Evolutionary conservation across 2,888 invertebrate genomes (phyloP).

Genomic region (Calameuta idolon): DNA sequence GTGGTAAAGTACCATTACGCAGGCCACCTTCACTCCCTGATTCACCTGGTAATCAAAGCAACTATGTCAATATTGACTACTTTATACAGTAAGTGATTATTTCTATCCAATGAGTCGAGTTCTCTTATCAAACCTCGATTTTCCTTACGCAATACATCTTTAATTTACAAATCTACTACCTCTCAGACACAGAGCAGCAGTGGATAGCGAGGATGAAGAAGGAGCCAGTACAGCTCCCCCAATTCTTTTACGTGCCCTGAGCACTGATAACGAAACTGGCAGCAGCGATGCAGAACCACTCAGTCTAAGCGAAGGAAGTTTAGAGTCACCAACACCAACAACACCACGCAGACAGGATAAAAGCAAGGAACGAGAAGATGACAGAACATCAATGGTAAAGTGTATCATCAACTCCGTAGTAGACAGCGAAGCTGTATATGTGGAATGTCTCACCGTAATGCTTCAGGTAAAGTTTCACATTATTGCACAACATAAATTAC

Average conservation of each 20-base stretch:
- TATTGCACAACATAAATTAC: background rate
- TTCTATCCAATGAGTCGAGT: background rate
- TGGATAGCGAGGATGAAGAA: constrained; percentile 65
- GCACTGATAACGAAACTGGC: constrained; percentile 65
- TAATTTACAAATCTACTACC: constrained; percentile 25
- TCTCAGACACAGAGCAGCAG: constrained; percentile 59
- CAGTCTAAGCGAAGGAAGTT: constrained; percentile 63
- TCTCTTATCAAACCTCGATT: background rate
- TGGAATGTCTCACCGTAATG: constrained; percentile 90
- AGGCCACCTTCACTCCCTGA: constrained; percentile 74
- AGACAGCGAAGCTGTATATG: constrained; percentile 91
- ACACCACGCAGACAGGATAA: constrained; percentile 64
- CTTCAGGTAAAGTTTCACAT: constrained; percentile 75
- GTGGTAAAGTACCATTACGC: constrained; percentile 51
- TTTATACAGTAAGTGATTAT: constrained; percentile 80
- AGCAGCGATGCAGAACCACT: constrained; percentile 65
- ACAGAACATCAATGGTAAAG: constrained; percentile 87
- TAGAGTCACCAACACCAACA: constrained; percentile 64
- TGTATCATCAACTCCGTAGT: constrained; percentile 91
- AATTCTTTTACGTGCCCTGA: constrained; percentile 61
- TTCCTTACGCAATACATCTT: background rate
- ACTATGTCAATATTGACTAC: constrained; percentile 94
- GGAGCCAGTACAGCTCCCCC: constrained; percentile 62
- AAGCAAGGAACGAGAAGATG: constrained; percentile 76
- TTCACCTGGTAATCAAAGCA: constrained; percentile 83